These are phyloP conservation scores for Herpailurus yagouaroundi DNA, from an alignment of 2,113 vertebrate species.

Conservation along the genomic window DNA sequence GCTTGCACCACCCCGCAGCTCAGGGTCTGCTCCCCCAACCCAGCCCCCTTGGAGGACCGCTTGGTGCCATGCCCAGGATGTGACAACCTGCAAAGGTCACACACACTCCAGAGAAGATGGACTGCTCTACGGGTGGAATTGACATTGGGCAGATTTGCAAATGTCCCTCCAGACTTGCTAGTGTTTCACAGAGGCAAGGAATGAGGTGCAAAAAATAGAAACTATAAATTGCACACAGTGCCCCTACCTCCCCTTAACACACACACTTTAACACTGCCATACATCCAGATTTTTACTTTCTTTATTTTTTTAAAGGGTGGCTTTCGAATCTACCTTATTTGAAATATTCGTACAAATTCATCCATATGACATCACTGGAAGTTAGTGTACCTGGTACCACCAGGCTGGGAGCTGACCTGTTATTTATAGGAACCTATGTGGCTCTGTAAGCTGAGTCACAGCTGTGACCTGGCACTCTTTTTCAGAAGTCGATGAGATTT, in stretches of 20 bases:
- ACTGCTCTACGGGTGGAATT: slow-evolving; percentile 87
- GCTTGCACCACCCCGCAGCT: slow-evolving; percentile 81
- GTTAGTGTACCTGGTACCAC: background rate
- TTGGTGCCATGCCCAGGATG: slow-evolving; percentile 91
- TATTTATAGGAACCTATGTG: background rate
- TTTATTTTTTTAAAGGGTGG: background rate
- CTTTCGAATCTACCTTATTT: slow-evolving; percentile 34
- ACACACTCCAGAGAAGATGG: slow-evolving; percentile 86
- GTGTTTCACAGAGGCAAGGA: slow-evolving; percentile 82
- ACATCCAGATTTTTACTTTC: background rate
- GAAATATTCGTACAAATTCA: background rate
- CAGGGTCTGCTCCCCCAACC: slow-evolving; percentile 83
- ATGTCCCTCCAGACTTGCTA: slow-evolving; percentile 83
- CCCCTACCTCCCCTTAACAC: background rate
- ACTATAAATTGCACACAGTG: background rate
- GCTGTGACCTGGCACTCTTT: background rate
- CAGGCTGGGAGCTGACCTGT: background rate
- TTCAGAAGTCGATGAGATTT: background rate
- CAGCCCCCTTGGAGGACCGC: slow-evolving; percentile 86
- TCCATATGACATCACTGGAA: background rate
- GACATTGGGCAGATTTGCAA: slow-evolving; percentile 87
- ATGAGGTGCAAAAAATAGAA: slow-evolving; percentile 77
- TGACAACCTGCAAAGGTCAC: slow-evolving; percentile 92
- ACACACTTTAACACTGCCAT: background rate
- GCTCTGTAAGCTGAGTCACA: background rate